phyloP scores from a whole-genome alignment of 2,797 vertebrate species.

The Rousettus madagascariensis region DNA sequence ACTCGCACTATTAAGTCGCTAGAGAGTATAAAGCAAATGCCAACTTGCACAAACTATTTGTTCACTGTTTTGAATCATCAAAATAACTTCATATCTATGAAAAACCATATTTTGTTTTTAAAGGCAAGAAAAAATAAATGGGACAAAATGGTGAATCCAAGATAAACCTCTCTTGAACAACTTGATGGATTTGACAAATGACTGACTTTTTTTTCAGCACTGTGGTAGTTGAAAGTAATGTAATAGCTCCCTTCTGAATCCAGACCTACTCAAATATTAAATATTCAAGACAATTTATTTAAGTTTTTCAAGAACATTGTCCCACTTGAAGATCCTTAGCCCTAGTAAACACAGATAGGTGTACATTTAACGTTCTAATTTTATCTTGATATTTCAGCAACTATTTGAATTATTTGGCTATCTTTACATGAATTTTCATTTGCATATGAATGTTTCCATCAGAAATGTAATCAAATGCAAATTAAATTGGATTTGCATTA shows the following conservation, averaged over 20 bases:
- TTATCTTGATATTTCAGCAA: conserved; percentile 79
- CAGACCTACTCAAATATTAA: background rate
- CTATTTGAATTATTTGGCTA: conserved; percentile 79
- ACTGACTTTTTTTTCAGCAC: conserved; percentile 17
- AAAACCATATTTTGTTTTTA: conserved; percentile 37
- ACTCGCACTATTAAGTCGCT: background rate
- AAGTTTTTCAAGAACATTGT: conserved; percentile 39
- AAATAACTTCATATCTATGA: conserved; percentile 9
- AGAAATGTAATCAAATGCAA: conserved; percentile 81
- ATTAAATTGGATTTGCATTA: conserved; percentile 78
- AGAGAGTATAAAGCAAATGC: background rate
- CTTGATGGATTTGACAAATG: background rate
- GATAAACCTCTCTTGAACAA: conserved; percentile 2
- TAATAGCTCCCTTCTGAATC: background rate
- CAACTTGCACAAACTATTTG: conserved; percentile 15
- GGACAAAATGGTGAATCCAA: background rate
- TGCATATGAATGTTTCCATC: conserved; percentile 81
- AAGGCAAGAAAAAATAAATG: background rate
- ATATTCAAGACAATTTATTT: conserved; percentile 30
- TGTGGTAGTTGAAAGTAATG: background rate
- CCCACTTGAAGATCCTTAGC: conserved; percentile 53
- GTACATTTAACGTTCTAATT: conserved; percentile 73
- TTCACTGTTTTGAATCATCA: conserved; percentile 9
- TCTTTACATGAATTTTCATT: conserved; percentile 79
- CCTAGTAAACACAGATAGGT: conserved; percentile 61